Evolutionary conservation across 2,888 invertebrate genomes (phyloP).

Genomic region (Ceraclea dissimilis): DNA sequence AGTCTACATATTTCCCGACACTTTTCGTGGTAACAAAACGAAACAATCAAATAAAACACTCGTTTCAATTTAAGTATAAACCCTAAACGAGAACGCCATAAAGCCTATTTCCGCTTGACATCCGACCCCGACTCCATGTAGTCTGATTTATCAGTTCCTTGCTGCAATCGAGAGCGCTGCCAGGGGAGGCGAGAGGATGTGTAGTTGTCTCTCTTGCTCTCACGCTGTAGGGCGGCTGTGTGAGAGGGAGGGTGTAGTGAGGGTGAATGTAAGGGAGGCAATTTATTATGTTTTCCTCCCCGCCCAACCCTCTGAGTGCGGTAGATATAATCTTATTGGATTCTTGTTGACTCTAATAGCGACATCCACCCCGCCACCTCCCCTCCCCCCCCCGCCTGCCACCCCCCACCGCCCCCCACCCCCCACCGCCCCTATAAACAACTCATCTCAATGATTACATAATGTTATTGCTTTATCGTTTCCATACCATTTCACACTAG

Average conservation of each 20-base stretch:
- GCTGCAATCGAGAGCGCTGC: conserved; percentile 18
- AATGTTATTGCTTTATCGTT: conserved; percentile 2
- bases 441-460: conserved; percentile 1
- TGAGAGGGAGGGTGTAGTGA: neutral
- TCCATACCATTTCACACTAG: neutral
- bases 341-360: conserved; percentile 1
- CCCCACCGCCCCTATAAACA: neutral
- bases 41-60: conserved; percentile 3
- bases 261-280: conserved; percentile 6
- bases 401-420: neutral
- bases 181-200: too few relatives aligned
- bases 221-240: too few relatives aligned
- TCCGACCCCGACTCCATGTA: neutral
- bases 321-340: neutral
- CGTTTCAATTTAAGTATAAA: neutral
- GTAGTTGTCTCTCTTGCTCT: too few relatives aligned
- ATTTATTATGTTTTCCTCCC: neutral
- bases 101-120: conserved; percentile 9
- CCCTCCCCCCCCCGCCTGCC: neutral
- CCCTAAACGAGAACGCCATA: neutral
- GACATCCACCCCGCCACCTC: neutral
- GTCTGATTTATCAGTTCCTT: conserved; percentile 21
- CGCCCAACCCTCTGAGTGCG: neutral
- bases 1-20: conserved; percentile 29
- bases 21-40: conserved; percentile 10